Evolutionary conservation across 2,888 invertebrate genomes (phyloP).

Genomic region (Pollenia griseotomentosa): DNA sequence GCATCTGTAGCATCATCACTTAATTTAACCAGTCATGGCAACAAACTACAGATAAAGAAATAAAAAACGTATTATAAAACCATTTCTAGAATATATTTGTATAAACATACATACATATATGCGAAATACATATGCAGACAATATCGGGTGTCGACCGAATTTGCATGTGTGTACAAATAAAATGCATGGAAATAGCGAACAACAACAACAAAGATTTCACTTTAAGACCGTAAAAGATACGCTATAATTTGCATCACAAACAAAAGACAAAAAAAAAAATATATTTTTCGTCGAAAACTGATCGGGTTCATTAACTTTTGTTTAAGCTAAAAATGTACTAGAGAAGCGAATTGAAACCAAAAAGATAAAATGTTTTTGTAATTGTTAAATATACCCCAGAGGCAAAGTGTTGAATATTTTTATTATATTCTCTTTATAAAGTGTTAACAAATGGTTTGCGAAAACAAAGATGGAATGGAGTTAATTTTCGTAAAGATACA

Average conservation of each 20-base stretch:
- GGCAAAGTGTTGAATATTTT: not conserved
- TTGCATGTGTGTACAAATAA: not conserved
- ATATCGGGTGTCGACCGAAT: not conserved
- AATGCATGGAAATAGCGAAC: not conserved
- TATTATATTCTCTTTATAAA: not conserved
- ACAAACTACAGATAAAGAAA: slow-evolving; percentile 5
- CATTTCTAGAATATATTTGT: slow-evolving; percentile 7
- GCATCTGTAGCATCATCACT: not conserved
- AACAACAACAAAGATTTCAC: not conserved
- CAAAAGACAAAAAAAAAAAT: too few species aligned
- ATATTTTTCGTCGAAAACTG: slow-evolving; percentile 21
- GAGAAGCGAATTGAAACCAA: not conserved
- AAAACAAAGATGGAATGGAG: not conserved
- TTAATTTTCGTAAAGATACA: too few species aligned
- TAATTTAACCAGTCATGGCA: slow-evolving; percentile 25
- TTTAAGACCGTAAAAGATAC: not conserved
- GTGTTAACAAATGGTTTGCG: not conserved
- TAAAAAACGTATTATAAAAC: slow-evolving; percentile 1
- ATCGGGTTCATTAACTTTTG: slow-evolving; percentile 54
- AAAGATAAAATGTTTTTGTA: not conserved
- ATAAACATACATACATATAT: not conserved
- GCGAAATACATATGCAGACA: not conserved
- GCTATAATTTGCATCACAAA: not conserved
- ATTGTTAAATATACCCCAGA: slow-evolving; percentile 39
- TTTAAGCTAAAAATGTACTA: slow-evolving; percentile 5